Evolutionary conservation across 2,888 invertebrate species (phyloP).

Genomic region (Callimorpha dominula): DNA sequence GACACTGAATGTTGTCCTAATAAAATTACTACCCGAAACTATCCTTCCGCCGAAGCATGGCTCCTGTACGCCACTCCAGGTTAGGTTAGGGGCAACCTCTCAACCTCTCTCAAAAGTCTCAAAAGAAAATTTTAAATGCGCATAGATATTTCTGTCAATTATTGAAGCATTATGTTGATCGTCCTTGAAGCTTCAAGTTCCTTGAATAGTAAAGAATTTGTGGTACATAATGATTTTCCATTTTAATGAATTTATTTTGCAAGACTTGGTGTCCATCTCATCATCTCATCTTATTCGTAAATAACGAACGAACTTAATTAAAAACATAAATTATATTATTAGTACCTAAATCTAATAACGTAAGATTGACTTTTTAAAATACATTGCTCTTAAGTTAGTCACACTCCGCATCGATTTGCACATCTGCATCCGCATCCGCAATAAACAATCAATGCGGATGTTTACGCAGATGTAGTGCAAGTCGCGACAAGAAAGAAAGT

Average conservation of each 20-base stretch:
- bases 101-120: no score
- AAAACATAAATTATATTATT: no score
- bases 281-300: background rate
- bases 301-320: background rate
- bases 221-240: constrained; percentile 31
- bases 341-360: no score
- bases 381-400: no score
- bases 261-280: constrained; percentile 30
- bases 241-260: constrained; percentile 17
- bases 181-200: constrained; percentile 61
- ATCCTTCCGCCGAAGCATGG: background rate
- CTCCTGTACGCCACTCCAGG: no score
- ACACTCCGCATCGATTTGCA: no score
- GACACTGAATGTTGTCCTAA: background rate
- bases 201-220: constrained; percentile 47
- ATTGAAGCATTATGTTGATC: constrained; percentile 51
- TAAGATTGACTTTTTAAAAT: no score
- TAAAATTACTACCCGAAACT: background rate
- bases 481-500: no score
- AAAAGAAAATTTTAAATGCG: no score
- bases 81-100: background rate
- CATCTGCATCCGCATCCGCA: no score
- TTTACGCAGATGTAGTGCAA: no score
- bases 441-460: no score
- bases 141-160: constrained; percentile 4